phyloP scores from a whole-genome alignment of 2,888 invertebrate genomes.

The Pelosia muscerda region DNA sequence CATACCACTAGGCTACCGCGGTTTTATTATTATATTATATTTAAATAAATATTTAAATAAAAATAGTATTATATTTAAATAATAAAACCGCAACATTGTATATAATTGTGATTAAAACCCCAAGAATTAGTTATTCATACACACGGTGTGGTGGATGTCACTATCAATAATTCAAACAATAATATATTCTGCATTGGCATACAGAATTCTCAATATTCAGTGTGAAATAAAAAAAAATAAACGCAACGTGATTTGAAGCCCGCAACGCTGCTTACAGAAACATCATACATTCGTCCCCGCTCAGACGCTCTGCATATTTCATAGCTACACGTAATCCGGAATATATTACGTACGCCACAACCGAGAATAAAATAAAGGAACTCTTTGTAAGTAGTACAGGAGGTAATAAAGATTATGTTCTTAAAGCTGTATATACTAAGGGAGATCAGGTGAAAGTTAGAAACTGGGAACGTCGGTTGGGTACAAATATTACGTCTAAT shows the following conservation, averaged over 20 bases:
- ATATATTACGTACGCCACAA: slow-evolving; percentile 63
- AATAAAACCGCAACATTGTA: slow-evolving; percentile 41
- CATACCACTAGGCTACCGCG: too few species aligned
- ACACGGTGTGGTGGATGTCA: slow-evolving; percentile 14
- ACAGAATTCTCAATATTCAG: slow-evolving; percentile 49
- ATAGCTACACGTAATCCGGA: slow-evolving; percentile 60
- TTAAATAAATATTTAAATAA: too few species aligned
- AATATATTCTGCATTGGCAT: slow-evolving; percentile 33
- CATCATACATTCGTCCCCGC: slow-evolving; percentile 57
- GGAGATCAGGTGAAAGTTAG: slow-evolving; percentile 58
- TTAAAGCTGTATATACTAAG: slow-evolving; percentile 63
- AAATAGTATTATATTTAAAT: too few species aligned
- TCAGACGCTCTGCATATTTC: slow-evolving; percentile 65
- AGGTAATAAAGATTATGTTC: slow-evolving; percentile 78
- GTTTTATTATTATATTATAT: too few species aligned
- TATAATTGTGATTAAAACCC: not conserved
- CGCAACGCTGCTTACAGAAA: slow-evolving; percentile 51
- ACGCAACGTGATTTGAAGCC: slow-evolving; percentile 51
- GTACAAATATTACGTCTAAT: slow-evolving; percentile 78
- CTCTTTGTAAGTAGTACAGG: slow-evolving; percentile 63
- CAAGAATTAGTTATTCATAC: not conserved
- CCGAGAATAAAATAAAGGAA: slow-evolving; percentile 70
- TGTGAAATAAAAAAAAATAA: slow-evolving; percentile 42
- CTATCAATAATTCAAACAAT: slow-evolving; percentile 59
- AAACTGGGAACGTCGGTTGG: slow-evolving; percentile 53